Percentiles rank a stretch among this genome's conserved stretches.
These are phyloP conservation scores for Oryzias dopingdopingensis DNA, from an alignment of 2,797 vertebrate genomes.

Conservation along the genomic window DNA sequence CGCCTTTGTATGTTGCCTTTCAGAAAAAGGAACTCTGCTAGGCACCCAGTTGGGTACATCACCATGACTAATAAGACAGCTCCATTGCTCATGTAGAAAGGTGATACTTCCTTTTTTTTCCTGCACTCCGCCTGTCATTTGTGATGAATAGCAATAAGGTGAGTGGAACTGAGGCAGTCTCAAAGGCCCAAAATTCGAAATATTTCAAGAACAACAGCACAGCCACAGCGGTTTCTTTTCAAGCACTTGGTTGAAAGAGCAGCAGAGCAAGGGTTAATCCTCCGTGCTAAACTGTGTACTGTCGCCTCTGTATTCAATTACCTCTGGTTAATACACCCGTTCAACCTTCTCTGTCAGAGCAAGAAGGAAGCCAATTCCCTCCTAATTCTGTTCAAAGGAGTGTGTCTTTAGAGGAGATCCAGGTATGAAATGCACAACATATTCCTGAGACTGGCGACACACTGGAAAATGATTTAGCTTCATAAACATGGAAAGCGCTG, in stretches of 20 bases:
- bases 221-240: constrained; percentile 10
- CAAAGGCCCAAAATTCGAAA: constrained; percentile 44
- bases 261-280: constrained; percentile 58
- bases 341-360: constrained; percentile 50
- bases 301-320: constrained; percentile 72
- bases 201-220: constrained; percentile 24
- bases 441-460: constrained; percentile 39
- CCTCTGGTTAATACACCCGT: constrained; percentile 59
- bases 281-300: constrained; percentile 45
- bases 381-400: constrained; percentile 49
- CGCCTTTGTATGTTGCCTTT: constrained; percentile 31
- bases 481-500: constrained; percentile 51
- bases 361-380: constrained; percentile 43
- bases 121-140: constrained; percentile 39
- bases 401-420: constrained; percentile 42
- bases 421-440: constrained; percentile 40
- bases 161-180: constrained; percentile 42
- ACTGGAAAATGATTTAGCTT: constrained; percentile 45
- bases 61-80: constrained; percentile 59
- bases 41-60: constrained; percentile 50
- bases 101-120: constrained; percentile 40
- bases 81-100: constrained; percentile 59
- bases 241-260: constrained; percentile 25
- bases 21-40: constrained; percentile 37
- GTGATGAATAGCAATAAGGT: constrained; percentile 60